Conservation (phyloP, 2,888 invertebrate genomes). For the Pristionchus exspectatus region DNA sequence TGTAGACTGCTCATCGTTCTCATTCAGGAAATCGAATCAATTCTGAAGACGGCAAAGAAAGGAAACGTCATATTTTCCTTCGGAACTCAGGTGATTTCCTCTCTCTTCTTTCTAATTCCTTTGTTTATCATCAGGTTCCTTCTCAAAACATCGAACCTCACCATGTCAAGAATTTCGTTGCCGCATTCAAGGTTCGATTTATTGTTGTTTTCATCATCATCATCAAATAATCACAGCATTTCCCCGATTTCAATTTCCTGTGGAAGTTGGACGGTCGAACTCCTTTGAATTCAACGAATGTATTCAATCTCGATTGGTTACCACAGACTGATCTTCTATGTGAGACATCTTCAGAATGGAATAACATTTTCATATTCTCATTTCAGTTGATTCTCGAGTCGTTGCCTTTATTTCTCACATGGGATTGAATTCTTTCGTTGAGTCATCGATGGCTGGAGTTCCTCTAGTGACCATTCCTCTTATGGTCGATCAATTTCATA, state of each 20-base stretch:
- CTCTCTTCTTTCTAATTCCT: not conserved
- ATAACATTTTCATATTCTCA: not conserved
- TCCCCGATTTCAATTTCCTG: constrained; percentile 39
- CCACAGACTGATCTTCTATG: constrained; percentile 71
- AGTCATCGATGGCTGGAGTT: constrained; percentile 37
- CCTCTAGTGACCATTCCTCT: constrained; percentile 43
- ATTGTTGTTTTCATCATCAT: not conserved
- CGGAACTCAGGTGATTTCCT: constrained; percentile 60
- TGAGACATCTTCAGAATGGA: constrained; percentile 38
- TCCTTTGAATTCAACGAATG: constrained; percentile 57
- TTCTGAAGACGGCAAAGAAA: constrained; percentile 54
- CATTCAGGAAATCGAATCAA: constrained; percentile 57
- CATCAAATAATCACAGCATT: not conserved
- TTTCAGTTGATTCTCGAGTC: constrained; percentile 36
- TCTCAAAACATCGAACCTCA: not conserved
- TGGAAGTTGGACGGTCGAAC: constrained; percentile 29
- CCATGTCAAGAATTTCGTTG: not conserved
- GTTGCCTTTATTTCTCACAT: constrained; percentile 8
- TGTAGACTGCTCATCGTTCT: not conserved
- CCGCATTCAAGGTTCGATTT: constrained; percentile 5
- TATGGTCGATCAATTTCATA: constrained; percentile 46
- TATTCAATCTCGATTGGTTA: constrained; percentile 65
- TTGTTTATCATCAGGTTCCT: constrained; percentile 52
- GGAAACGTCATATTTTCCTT: constrained; percentile 70
- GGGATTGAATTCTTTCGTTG: constrained; percentile 38